Evolutionary conservation across 2,797 vertebrate species (phyloP), one percentile per base, ranked within the genome.

Genomic region (Triplophysa yarkandensis): DNA sequence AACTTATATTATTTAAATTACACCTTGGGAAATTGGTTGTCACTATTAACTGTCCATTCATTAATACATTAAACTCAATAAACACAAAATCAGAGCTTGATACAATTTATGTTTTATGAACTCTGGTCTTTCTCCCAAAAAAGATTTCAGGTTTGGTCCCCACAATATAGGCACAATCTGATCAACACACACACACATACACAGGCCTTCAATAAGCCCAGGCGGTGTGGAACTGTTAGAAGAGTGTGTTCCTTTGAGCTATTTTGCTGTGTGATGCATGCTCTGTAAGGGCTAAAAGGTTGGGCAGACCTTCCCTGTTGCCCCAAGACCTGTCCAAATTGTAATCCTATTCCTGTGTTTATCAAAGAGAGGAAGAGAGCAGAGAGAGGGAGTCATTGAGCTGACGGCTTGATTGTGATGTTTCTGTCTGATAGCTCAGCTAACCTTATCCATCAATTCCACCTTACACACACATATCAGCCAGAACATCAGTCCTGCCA

Each of bases 381-480:
- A 80, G 83, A 78, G 79, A 74, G 50, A 0, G 2, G 82, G 87
- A 88, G 87, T 84, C 86, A 82, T 82, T 80, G 84, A 92, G 88
- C 88, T 88, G 86, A 92, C 89, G 90, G 91, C 90, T 92, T 91
- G 92, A 93, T 92, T 93, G 92, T 92, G 92, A 93, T 93, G 91
- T 90, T 91, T 84, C 91, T 91, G 90, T 92, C 91, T 92, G 92
- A 93, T 92, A 93, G 89, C 90, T 89, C 80, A 63, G 87, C 91
- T 92, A 92, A 92, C 91, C 91, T 93, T 93, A 93, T 93, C 92
- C 91, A 92, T 92, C 92, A 92, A 91, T 92, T 91, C 89, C 91
- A 91, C 86, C 87, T 92, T 88, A 87, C 58, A 50, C 67, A 71
- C 28, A 43, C 32, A 76, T 70, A 77, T 74, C 74, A 74, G 46